Percentiles rank a stretch among this genome's conserved stretches.
These are phyloP conservation scores for Conus canariensis DNA, from an alignment of 2,888 invertebrate species.

Conservation along the genomic window DNA sequence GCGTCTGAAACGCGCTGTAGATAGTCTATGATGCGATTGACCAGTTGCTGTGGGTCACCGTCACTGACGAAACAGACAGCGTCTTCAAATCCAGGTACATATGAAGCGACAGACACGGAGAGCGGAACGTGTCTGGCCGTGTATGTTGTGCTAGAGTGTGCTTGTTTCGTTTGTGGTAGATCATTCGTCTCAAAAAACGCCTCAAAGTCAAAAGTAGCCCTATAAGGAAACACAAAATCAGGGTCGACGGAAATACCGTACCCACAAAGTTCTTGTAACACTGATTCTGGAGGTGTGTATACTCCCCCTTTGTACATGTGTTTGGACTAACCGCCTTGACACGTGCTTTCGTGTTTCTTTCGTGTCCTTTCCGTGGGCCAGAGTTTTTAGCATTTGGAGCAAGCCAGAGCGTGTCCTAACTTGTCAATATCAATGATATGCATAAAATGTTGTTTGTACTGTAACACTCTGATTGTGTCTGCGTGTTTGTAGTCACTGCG, in stretches of 20 bases:
- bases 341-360: neutral
- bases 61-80: neutral
- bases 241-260: neutral
- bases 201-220: neutral
- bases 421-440: neutral
- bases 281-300: neutral
- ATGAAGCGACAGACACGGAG: neutral
- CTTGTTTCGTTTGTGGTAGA: neutral
- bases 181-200: neutral
- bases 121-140: neutral
- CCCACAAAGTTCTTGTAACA: neutral
- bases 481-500: slow-evolving; percentile 2
- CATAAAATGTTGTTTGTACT: neutral
- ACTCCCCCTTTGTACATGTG: neutral
- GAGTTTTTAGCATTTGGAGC: neutral
- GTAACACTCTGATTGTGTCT: neutral
- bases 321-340: neutral
- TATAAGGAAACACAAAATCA: neutral
- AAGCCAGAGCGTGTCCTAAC: neutral
- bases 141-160: neutral
- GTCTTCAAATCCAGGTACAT: neutral
- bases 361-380: neutral
- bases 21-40: neutral
- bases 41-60: neutral
- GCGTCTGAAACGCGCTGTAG: neutral